phyloP scores from a whole-genome alignment of 2,797 vertebrate genomes.

The Staurois parvus region DNA sequence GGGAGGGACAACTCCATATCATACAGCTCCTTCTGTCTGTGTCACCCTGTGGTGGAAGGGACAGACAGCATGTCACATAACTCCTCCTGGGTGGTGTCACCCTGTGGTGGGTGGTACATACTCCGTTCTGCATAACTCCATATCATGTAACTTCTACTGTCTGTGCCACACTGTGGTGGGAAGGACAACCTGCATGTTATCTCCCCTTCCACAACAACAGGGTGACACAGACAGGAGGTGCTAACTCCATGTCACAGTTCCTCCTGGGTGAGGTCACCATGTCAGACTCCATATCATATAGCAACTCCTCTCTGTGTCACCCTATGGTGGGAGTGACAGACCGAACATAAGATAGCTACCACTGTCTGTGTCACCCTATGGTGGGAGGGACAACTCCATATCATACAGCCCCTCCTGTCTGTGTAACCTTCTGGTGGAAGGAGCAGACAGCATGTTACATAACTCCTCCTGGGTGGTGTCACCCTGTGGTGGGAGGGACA shows the following conservation, averaged over 20 bases:
- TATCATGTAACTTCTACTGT: too few relatives aligned
- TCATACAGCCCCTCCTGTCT: not conserved
- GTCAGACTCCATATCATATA: slow-evolving; percentile 9
- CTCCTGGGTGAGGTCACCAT: slow-evolving; percentile 3
- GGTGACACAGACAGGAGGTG: too few relatives aligned
- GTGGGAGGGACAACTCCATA: not conserved
- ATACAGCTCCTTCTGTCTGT: too few relatives aligned
- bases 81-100: not conserved
- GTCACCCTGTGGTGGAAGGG: too few relatives aligned
- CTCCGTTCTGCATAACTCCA: slow-evolving; percentile 4
- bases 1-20: too few relatives aligned
- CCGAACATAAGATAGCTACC: not conserved
- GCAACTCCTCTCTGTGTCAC: slow-evolving; percentile 8
- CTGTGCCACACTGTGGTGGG: slow-evolving; percentile 2
- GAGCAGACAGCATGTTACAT: too few relatives aligned
- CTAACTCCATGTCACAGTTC: slow-evolving; percentile 21
- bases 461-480: too few relatives aligned
- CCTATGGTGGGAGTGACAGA: slow-evolving; percentile 14
- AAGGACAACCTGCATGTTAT: slow-evolving; percentile 8
- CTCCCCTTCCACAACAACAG: too few relatives aligned
- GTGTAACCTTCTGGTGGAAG: too few relatives aligned
- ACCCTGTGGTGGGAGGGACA: too few relatives aligned
- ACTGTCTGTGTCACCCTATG: too few relatives aligned
- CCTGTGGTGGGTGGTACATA: not conserved
- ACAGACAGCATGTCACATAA: not conserved